phyloP scores from a whole-genome alignment of 1,140 invertebrate genomes.

The Diabrotica virgifera region DNA sequence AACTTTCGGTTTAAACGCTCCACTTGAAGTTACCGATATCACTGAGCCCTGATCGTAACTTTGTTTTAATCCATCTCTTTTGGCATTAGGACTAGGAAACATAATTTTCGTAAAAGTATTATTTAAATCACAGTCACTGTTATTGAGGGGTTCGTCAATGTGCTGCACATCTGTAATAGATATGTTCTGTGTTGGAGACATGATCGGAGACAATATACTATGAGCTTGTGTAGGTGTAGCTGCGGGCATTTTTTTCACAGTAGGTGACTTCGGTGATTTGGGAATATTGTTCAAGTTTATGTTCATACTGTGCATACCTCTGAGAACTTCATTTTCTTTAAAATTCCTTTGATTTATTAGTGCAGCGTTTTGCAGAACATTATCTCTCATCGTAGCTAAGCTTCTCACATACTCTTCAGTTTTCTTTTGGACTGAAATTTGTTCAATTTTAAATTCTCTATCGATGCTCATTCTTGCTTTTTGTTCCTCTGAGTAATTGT shows the following conservation, averaged over 20 bases:
- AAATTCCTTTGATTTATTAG: slow-evolving; percentile 1
- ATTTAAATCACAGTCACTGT: slow-evolving; percentile 22
- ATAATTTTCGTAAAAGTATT: slow-evolving; percentile 41
- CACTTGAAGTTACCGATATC: slow-evolving; percentile 47
- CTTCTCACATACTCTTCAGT: slow-evolving; percentile 50
- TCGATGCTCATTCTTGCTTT: slow-evolving; percentile 85
- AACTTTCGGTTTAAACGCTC: slow-evolving; percentile 41
- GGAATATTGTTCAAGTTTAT: background rate
- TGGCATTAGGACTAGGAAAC: slow-evolving; percentile 37
- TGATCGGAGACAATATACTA: slow-evolving; percentile 41
- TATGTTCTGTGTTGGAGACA: slow-evolving; percentile 45
- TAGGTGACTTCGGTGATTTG: slow-evolving; percentile 23
- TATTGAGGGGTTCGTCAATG: slow-evolving; percentile 20
- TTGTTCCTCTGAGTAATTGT: slow-evolving; percentile 79
- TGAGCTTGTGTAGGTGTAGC: slow-evolving; percentile 4
- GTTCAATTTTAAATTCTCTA: slow-evolving; percentile 64
- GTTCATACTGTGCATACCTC: slow-evolving; percentile 10
- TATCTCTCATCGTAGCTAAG: slow-evolving; percentile 25
- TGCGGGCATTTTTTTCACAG: slow-evolving; percentile 7
- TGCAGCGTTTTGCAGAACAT: slow-evolving; percentile 9
- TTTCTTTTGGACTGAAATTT: slow-evolving; percentile 49
- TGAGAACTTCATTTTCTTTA: slow-evolving; percentile 17
- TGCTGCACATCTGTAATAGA: slow-evolving; percentile 35
- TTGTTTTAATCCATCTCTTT: slow-evolving; percentile 31
- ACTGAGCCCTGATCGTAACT: slow-evolving; percentile 46